Conservation (phyloP, 2,113 vertebrate genomes). For the Nipponia nippon region DNA sequence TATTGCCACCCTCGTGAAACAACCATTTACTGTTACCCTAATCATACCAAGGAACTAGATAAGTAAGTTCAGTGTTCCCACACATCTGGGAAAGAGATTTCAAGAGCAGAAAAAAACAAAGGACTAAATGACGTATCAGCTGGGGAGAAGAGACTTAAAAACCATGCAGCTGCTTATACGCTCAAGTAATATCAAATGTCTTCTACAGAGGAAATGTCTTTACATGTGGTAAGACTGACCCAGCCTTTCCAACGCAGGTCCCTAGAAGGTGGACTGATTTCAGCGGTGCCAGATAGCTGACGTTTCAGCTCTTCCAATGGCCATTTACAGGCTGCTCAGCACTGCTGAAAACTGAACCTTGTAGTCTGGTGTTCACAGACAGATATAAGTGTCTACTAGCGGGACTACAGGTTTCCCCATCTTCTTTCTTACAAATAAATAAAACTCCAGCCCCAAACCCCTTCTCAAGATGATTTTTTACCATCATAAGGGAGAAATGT, state of each 20-base stretch:
- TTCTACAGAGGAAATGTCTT: not conserved
- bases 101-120: not conserved
- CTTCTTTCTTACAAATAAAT: not conserved
- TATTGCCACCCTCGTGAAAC: not conserved
- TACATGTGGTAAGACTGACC: not conserved
- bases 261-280: not conserved
- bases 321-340: not conserved
- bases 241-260: not conserved
- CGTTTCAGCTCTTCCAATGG: not conserved
- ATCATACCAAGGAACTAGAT: not conserved
- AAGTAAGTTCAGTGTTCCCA: not conserved
- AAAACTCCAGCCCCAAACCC: not conserved
- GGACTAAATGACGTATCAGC: not conserved
- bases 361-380: not conserved
- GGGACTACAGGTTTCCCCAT: not conserved
- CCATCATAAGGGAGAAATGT: not conserved
- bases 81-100: conserved; percentile 22
- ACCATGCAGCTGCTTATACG: not conserved
- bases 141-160: not conserved
- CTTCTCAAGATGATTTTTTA: not conserved
- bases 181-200: not conserved
- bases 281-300: not conserved
- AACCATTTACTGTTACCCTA: not conserved
- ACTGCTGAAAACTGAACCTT: not conserved
- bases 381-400: not conserved